Conservation (phyloP, 2,888 invertebrate genomes). For the Tenthredo amoena region DNA sequence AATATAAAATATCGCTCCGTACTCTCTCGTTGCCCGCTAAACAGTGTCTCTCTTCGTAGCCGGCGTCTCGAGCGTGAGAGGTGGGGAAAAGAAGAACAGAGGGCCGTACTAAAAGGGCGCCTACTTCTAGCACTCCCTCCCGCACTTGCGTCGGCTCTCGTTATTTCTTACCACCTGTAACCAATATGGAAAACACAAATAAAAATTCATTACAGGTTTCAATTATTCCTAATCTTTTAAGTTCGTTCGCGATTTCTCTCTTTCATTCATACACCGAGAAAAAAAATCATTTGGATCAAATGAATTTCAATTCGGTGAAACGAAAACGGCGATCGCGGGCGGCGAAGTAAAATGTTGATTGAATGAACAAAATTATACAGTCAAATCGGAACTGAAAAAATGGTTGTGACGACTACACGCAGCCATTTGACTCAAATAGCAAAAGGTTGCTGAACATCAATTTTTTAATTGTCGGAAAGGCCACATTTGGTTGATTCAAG, state of each 20-base stretch:
- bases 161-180: constrained; percentile 55
- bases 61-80: too few species aligned
- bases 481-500: neutral
- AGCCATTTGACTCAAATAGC: neutral
- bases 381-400: neutral
- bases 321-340: constrained; percentile 12
- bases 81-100: neutral
- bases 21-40: too few species aligned
- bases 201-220: constrained; percentile 48
- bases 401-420: neutral
- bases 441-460: neutral
- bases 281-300: neutral
- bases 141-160: constrained; percentile 56
- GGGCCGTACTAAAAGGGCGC: constrained; percentile 53
- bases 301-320: neutral
- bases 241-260: constrained; percentile 24
- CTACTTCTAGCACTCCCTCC: constrained; percentile 54
- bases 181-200: constrained; percentile 53
- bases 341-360: neutral
- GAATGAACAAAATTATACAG: neutral
- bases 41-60: too few species aligned
- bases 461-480: neutral
- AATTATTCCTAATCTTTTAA: constrained; percentile 45
- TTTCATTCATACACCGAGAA: neutral
- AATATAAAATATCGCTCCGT: too few species aligned